A percentile compares a stretch with the other conserved stretches of the same genome.
Conservation (phyloP, 2,888 invertebrate species). For the Polietes domitor region DNA sequence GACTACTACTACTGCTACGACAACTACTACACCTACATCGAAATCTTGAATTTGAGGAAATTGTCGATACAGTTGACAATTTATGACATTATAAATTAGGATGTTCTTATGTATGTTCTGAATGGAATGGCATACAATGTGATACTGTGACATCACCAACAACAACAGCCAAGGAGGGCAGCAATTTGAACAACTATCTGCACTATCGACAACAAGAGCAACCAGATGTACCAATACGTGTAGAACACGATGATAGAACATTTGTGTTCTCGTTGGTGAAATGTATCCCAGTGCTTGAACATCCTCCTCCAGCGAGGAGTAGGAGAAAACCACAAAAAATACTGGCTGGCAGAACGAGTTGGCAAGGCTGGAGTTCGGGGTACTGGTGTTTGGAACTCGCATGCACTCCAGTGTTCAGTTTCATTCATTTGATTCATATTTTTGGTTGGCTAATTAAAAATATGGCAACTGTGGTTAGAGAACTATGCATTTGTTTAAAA, state of each 20-base stretch:
- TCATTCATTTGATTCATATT: neutral
- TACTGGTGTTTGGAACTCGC: no score
- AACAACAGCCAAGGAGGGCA: neutral
- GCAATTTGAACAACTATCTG: neutral
- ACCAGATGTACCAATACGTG: neutral
- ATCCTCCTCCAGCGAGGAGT: neutral
- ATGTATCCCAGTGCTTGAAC: neutral
- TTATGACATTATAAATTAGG: slow-evolving; percentile 58
- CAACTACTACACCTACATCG: neutral
- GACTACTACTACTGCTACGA: neutral
- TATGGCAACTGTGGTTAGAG: neutral
- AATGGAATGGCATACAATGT: neutral
- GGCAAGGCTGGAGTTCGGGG: no score
- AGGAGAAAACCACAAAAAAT: no score
- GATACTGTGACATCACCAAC: neutral
- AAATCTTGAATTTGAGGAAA: slow-evolving; percentile 45
- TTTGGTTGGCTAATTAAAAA: slow-evolving; percentile 5
- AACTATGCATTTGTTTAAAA: neutral
- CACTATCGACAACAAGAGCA: neutral
- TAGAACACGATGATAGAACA: neutral
- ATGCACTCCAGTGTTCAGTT: neutral
- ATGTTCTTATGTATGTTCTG: slow-evolving; percentile 28
- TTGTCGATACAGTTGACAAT: slow-evolving; percentile 60
- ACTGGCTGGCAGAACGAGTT: no score
- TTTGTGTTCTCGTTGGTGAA: neutral